Conservation (phyloP, 2,888 invertebrate species). For the Mesorhabditis sp. region DNA sequence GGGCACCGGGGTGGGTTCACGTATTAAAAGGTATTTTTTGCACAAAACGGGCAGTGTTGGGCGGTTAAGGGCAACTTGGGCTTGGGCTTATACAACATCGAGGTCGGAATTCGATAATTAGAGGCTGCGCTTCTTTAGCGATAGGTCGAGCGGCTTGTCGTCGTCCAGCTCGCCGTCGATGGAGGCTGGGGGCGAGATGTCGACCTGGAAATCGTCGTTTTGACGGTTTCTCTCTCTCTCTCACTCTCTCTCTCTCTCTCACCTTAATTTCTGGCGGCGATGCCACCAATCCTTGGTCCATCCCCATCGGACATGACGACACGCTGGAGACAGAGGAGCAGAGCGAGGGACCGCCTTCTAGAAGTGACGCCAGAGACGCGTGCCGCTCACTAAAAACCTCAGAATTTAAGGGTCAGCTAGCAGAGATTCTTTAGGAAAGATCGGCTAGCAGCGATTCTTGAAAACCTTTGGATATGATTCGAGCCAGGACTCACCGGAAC, state of each 20-base stretch:
- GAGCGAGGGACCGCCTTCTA: background rate
- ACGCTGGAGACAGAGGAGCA: background rate
- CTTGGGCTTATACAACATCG: no score
- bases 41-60: no score
- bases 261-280: no score
- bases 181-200: background rate
- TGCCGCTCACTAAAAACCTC: background rate
- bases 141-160: slow-evolving; percentile 4
- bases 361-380: background rate
- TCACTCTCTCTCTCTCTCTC: no score
- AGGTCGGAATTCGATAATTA: no score
- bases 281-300: background rate
- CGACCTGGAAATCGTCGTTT: background rate
- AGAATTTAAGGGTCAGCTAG: background rate
- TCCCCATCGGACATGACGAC: background rate
- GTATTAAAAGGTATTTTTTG: no score
- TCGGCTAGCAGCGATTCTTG: no score
- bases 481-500: background rate
- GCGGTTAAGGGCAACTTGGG: no score
- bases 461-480: no score
- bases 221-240: background rate
- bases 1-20: no score
- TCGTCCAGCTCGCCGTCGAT: slow-evolving; percentile 1
- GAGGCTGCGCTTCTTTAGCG: background rate
- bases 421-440: no score